These are phyloP conservation scores for Agelastica alni DNA, from an alignment of 2,888 invertebrate species.

Conservation along the genomic window DNA sequence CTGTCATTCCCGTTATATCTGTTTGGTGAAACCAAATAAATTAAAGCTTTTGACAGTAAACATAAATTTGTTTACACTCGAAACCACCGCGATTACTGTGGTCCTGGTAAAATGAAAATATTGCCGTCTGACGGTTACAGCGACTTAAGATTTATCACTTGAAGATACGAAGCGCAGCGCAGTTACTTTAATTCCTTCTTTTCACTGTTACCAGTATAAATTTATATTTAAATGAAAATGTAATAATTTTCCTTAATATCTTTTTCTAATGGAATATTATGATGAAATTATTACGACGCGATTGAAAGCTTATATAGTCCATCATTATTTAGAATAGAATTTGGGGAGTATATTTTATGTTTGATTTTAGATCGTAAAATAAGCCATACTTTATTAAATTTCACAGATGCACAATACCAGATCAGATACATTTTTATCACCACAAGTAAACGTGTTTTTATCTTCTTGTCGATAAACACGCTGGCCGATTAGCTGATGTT, in stretches of 20 bases:
- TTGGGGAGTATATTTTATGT: too few relatives aligned
- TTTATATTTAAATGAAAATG: neutral
- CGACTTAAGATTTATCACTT: conserved; percentile 19
- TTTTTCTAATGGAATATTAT: neutral
- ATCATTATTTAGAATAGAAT: too few relatives aligned
- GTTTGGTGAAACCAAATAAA: conserved; percentile 24
- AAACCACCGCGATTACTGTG: conserved; percentile 23
- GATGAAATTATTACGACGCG: neutral
- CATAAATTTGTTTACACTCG: conserved; percentile 32
- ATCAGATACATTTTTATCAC: too few relatives aligned
- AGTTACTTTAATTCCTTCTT: conserved; percentile 1
- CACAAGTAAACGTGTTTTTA: too few relatives aligned
- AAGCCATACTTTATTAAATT: too few relatives aligned
- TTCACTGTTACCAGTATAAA: neutral
- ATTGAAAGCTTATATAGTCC: too few relatives aligned
- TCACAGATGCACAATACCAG: too few relatives aligned
- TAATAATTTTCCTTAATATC: neutral
- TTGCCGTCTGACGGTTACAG: conserved; percentile 18
- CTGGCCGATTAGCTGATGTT: too few relatives aligned
- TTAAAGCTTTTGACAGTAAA: conserved; percentile 25
- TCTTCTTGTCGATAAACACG: too few relatives aligned
- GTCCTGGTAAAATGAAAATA: conserved; percentile 13
- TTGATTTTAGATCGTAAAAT: too few relatives aligned
- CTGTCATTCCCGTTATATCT: conserved; percentile 25
- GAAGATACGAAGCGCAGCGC: conserved; percentile 10